Evolutionary conservation across 2,888 invertebrate genomes (phyloP), one percentile per base, ranked within the genome.

Genomic region (Lycaena phlaeas): DNA sequence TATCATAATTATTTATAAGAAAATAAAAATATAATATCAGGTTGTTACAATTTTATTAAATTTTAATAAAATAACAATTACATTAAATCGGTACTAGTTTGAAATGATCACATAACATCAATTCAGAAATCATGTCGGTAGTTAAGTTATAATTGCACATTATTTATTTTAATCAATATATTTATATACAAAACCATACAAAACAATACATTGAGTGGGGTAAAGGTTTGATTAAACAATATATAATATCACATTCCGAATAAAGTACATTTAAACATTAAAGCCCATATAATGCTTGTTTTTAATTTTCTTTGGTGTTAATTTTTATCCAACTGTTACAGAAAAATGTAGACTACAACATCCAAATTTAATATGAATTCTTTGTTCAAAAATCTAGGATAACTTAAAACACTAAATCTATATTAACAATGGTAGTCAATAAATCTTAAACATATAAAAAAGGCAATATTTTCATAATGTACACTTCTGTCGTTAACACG

Each of bases 81-180:
- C 22, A 34, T 22, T 34, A 34, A 9, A 18, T 45, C 51, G 49
- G 50, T 74, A 78, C n/a, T n/a, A n/a, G n/a, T 68, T 34, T 22
- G 22, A 34, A 34, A 18, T 31, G 31, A 34, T 34, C 22, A 34
- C 18, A 68, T 71, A 77, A 79, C 74, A 70, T 71, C 74, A 70
- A 77, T 76, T 81, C 78, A 77, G 81, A 79, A 81, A 78, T 78
- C 78, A 82, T 75, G 68, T 73, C 69, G 70, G 66, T 64, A 61
- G 64, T 66, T 59, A 64, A 63, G 64, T 73, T 70, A 66, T 72
- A 76, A 79, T 82, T 78, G 81, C 79, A 82, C 79, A 68, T 74
- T 64, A 74, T 75, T 73, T 64, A 71, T 73, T 74, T 70, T 70
- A 58, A 60, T 68, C 73, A 79, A 52, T 71, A n/a, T 78, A 78